Evolutionary conservation across 2,888 invertebrate genomes (phyloP).

Genomic region (Epsilonema sp.): DNA sequence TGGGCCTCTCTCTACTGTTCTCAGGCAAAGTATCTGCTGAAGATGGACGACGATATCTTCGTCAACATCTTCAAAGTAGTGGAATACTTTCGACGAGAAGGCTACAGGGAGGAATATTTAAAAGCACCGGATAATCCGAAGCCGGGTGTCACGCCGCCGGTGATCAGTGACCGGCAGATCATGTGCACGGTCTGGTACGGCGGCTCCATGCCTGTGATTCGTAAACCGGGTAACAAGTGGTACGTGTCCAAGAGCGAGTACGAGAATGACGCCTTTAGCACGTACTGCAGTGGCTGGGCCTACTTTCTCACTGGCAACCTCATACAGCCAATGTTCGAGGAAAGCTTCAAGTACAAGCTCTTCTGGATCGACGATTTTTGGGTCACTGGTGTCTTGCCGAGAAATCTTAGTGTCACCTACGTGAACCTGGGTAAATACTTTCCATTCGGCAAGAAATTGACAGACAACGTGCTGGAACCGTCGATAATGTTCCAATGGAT

Average conservation of each 20-base stretch:
- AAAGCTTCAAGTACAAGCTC: constrained; percentile 10
- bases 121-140: no score
- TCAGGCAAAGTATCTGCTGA: constrained; percentile 7
- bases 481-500: no score
- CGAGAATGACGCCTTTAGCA: constrained; percentile 24
- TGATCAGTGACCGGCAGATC: no score
- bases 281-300: constrained; percentile 33
- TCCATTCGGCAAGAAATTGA: no score
- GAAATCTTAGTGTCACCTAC: constrained; percentile 2
- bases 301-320: no score
- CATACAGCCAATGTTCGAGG: constrained; percentile 24
- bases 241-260: constrained; percentile 19
- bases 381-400: constrained; percentile 5
- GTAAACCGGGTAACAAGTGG: constrained; percentile 30
- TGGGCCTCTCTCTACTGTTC: constrained; percentile 6
- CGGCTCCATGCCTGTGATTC: constrained; percentile 27
- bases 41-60: constrained; percentile 10
- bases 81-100: constrained; percentile 2
- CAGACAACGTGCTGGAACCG: no score
- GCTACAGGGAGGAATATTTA: no score
- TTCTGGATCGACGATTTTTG: constrained; percentile 10
- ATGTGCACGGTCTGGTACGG: constrained; percentile 31
- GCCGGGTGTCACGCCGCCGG: no score
- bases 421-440: constrained; percentile 1
- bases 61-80: constrained; percentile 9